Conservation (phyloP, 2,888 invertebrate species). For the Volucella zonaria region DNA sequence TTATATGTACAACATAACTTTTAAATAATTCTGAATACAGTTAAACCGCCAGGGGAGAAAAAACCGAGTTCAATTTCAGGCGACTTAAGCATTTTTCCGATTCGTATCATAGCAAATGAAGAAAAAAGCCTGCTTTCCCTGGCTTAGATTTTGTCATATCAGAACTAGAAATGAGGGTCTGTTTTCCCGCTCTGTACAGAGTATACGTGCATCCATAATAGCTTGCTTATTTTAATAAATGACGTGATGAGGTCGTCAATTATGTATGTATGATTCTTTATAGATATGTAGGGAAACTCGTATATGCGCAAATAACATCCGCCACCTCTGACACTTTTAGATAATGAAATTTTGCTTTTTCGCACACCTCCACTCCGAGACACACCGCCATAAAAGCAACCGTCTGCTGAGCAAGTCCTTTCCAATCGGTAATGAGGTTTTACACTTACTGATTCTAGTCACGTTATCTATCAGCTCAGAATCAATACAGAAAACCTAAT, state of each 20-base stretch:
- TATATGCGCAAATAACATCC: constrained; percentile 22
- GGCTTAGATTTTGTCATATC: not conserved
- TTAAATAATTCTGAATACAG: too few species aligned
- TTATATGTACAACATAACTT: too few species aligned
- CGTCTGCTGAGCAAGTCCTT: constrained; percentile 63
- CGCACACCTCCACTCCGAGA: constrained; percentile 50
- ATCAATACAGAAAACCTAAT: constrained; percentile 80
- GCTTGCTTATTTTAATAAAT: constrained; percentile 68
- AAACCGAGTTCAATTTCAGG: too few species aligned
- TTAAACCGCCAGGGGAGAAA: too few species aligned
- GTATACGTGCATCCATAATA: constrained; percentile 40
- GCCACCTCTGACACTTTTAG: constrained; percentile 51
- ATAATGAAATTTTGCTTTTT: constrained; percentile 68
- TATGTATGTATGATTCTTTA: constrained; percentile 40
- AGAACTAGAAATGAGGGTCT: not conserved
- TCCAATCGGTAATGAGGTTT: constrained; percentile 62
- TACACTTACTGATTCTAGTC: constrained; percentile 76
- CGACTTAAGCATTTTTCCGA: too few species aligned
- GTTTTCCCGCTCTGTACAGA: not conserved
- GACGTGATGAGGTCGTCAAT: constrained; percentile 63
- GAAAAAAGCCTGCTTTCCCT: too few species aligned
- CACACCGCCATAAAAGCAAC: constrained; percentile 53
- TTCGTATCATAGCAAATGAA: too few species aligned
- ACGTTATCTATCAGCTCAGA: constrained; percentile 79
- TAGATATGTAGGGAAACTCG: not conserved